Evolutionary conservation across 2,113 vertebrate species (phyloP), one percentile per base, ranked within the genome.

Genomic region (Colius striatus): DNA sequence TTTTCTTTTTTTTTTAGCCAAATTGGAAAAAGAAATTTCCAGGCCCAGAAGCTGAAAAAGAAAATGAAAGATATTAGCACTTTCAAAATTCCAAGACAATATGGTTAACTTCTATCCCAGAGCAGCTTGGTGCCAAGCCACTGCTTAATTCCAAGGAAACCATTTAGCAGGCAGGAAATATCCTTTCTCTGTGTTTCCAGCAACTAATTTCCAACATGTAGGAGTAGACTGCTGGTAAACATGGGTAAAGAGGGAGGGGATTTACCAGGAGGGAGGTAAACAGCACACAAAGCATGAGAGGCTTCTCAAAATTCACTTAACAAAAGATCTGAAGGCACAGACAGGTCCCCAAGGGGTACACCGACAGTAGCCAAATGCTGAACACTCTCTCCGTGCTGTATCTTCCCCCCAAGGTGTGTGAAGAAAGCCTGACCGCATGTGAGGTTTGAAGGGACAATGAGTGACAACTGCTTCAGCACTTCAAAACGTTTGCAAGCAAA

Each of bases 21-120:
- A 99, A 99, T 70, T 99, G 99, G 97, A 99, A 99, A 97, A 99
- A 99, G 98, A 99, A 99, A 98, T 99, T 99, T 96, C 99, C 99
- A 72, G 99, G 99, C 97, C 99, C 99, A 96, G 99, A 99, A 82
- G 99, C 99, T 99, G 97, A 90, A 97, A 98, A 73, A 96, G 84
- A 97, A 93, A 97, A 94, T 3, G 80, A 58, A 47, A 89, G 54
- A 73, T 9, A 29, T 87, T 73, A 96, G 79, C 57, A 68, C 26
- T 45, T 70, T 4, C 9, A 43, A 57, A 5, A 45, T 1, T 30
- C 65, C 11, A 29, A 55, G 43, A 16, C 23, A 13, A 27, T 0
- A 3, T 0, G 2, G 25, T 8, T 67, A 9, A n/a, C 30, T 6
- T 30, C 13, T 15, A 7, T 7, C 14, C 20, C 58, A 63, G 48